Evolutionary conservation across 2,888 invertebrate genomes (phyloP), one percentile per base, ranked within the genome.

Genomic region (Ophion costatus): DNA sequence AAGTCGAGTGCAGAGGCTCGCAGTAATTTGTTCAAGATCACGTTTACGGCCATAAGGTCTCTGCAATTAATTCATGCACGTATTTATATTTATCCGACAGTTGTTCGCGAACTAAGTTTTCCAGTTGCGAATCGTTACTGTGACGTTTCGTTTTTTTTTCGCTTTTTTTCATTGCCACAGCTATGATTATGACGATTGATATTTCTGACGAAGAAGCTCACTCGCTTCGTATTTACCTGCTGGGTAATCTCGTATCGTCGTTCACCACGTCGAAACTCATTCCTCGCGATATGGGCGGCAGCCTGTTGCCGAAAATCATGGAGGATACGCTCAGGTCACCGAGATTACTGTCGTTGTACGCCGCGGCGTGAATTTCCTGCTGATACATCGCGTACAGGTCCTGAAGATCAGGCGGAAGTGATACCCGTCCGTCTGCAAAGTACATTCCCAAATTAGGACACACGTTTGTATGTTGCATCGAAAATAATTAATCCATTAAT

Each of bases 311-410:
- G 69, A 91, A 90, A 42, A 89, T 87, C 75, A 89, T 88, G 79
- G 90, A 88, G 1, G 91, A 89, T 6, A 90, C 89, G n/a, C 89
- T 87, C 22, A 95, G 94, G 89, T 94, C 94, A 20, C 95, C 93
- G 78, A 96, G 95, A 80, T 95, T 95, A 88, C 95, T 95, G 90
- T 96, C 96, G 0, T 96, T 95, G 90, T 96, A 96, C 0, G 97
- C 96, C 6, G 97, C 96, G 0, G 97, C 97, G 92, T 98, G 97
- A 84, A 98, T 97, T 94, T 98, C 98, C 91, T 97, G 97, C 91
- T 98, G 97, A 90, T 98, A 98, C 87, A 97, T 94, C 73, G 96
- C 96, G 92, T 98, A 98, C 24, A 98, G 94, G 88, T 98, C 97
- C 86, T 96, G 96, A 80, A 98, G 93, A 91, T 98, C 98, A 10